These are phyloP conservation scores for Siniperca undulata DNA, from an alignment of 2,797 vertebrate species.

Conservation along the genomic window DNA sequence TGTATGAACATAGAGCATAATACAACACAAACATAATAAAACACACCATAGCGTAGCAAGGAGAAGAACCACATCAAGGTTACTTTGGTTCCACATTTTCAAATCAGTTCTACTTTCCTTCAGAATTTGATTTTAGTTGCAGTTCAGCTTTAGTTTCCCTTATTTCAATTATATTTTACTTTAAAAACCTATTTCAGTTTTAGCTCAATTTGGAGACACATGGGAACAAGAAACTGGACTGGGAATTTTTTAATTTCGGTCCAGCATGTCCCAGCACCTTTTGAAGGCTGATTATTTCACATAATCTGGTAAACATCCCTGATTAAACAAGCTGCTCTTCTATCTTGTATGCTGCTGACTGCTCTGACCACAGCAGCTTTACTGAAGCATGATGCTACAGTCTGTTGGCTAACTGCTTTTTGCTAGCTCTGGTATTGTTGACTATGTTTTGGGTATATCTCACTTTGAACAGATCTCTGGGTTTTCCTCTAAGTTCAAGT, in stretches of 20 bases:
- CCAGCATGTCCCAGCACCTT: conserved; percentile 12
- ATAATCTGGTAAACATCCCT: conserved; percentile 45
- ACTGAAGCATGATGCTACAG: conserved; percentile 45
- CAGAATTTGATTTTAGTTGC: conserved; percentile 35
- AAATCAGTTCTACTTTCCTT: conserved; percentile 44
- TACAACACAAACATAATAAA: conserved; percentile 63
- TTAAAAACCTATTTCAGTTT: conserved; percentile 14
- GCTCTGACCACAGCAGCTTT: conserved; percentile 42
- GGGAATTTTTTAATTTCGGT: background rate
- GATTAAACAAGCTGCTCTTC: conserved; percentile 43
- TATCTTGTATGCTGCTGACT: conserved; percentile 4
- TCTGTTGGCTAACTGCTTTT: conserved; percentile 23
- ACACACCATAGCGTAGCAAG: conserved; percentile 26
- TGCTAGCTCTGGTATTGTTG: background rate
- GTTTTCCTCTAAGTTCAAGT: background rate
- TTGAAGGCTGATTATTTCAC: conserved; percentile 51
- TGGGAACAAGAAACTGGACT: background rate
- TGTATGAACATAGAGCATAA: conserved; percentile 57
- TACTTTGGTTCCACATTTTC: conserved; percentile 61
- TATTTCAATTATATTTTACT: conserved; percentile 25
- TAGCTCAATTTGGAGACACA: conserved; percentile 11
- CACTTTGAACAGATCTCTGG: background rate
- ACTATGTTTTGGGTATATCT: background rate
- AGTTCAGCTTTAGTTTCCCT: conserved; percentile 16
- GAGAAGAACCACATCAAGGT: conserved; percentile 67